phyloP scores from a whole-genome alignment of 2,113 vertebrate genomes.

The Corythornis madagascariensis region DNA sequence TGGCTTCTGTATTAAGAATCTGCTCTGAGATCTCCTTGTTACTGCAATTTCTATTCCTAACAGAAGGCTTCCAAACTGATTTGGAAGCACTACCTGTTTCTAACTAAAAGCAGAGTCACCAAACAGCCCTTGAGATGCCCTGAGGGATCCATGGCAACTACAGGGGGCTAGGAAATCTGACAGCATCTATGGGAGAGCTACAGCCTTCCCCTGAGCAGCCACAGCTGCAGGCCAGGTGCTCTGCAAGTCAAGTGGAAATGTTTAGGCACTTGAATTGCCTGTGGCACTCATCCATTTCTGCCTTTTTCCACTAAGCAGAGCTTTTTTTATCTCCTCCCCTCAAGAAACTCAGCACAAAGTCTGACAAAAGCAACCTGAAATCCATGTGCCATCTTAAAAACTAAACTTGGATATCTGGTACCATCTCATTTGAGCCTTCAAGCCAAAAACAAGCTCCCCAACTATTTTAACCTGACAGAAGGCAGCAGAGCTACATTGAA shows the following conservation, averaged over 20 bases:
- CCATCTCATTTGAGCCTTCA: neutral
- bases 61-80: neutral
- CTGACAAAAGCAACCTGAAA: neutral
- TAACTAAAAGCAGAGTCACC: neutral
- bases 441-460: neutral
- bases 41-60: neutral
- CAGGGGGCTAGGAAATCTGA: neutral
- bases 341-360: neutral
- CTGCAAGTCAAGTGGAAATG: constrained; percentile 1
- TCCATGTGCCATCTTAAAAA: neutral
- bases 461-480: neutral
- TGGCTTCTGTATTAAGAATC: neutral
- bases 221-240: constrained; percentile 30
- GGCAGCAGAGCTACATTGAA: neutral
- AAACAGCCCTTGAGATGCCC: neutral
- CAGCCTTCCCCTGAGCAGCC: neutral
- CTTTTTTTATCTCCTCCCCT: too few species aligned
- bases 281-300: neutral
- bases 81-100: neutral
- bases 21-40: neutral
- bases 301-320: neutral
- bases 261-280: neutral
- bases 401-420: neutral
- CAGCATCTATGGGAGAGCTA: neutral
- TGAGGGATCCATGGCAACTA: constrained; percentile 16